Evolutionary conservation across 2,113 vertebrate species (phyloP).

Genomic region (Podilymbus podiceps): DNA sequence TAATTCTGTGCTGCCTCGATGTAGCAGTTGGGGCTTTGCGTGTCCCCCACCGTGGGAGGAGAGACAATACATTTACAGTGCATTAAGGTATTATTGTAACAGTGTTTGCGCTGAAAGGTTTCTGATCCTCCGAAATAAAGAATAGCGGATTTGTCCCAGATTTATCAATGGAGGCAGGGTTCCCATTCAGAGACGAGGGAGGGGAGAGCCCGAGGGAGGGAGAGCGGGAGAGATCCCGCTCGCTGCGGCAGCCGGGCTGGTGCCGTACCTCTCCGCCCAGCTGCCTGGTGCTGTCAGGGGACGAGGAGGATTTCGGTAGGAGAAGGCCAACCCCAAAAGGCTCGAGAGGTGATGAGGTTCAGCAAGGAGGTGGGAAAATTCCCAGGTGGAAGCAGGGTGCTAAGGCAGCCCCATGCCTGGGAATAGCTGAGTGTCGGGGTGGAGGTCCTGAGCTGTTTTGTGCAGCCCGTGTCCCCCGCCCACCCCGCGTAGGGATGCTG

Average conservation of each 20-base stretch:
- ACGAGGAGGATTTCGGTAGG: fast-evolving
- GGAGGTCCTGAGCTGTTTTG: background rate
- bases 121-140: background rate
- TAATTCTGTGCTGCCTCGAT: background rate
- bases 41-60: background rate
- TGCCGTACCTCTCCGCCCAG: fast-evolving
- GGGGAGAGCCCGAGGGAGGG: background rate
- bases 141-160: background rate
- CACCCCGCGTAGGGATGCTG: background rate
- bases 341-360: background rate
- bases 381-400: background rate
- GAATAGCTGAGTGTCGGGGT: background rate
- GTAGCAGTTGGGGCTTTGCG: background rate
- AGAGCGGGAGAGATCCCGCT: background rate
- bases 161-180: constrained; percentile 32
- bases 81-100: constrained; percentile 9
- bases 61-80: background rate
- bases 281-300: background rate
- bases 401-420: background rate
- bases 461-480: background rate
- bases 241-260: background rate
- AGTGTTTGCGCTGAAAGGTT: background rate
- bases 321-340: background rate
- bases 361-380: background rate
- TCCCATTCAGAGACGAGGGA: background rate